Percentiles rank a stretch among this genome's conserved stretches.
Conservation (phyloP, 2,888 invertebrate genomes). For the Sesamia inferens region DNA sequence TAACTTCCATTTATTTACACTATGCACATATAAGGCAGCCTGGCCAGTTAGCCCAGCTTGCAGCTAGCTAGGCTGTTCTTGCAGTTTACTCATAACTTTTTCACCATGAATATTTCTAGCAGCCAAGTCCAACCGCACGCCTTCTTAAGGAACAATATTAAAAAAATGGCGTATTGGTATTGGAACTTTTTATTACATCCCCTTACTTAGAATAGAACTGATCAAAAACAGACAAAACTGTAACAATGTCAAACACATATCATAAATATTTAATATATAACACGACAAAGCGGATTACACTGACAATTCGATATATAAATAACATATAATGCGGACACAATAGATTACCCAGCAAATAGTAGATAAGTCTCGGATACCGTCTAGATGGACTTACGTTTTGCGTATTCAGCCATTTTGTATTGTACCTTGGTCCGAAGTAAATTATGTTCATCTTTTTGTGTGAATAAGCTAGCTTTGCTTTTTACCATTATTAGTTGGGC, state of each 20-base stretch:
- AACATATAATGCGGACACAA: conserved; percentile 34
- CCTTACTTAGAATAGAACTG: not conserved
- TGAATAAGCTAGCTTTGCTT: conserved; percentile 11
- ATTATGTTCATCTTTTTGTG: conserved; percentile 35
- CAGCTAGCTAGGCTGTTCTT: too few relatives aligned
- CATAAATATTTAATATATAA: conserved; percentile 9
- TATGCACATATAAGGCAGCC: too few relatives aligned
- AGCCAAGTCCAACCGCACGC: not conserved
- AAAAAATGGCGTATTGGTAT: not conserved
- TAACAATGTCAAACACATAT: not conserved
- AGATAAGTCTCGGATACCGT: conserved; percentile 46
- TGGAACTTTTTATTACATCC: not conserved
- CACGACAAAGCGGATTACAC: conserved; percentile 30
- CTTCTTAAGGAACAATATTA: too few relatives aligned
- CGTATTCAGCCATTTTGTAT: conserved; percentile 55
- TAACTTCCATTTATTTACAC: too few relatives aligned
- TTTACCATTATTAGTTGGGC: too few relatives aligned
- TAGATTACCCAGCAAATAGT: conserved; percentile 35
- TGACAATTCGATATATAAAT: conserved; percentile 25
- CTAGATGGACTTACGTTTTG: conserved; percentile 47
- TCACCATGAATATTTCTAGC: not conserved
- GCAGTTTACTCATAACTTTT: not conserved
- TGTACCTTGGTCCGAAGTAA: conserved; percentile 23
- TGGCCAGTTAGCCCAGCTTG: too few relatives aligned
- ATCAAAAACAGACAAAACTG: not conserved